These are phyloP conservation scores for Vicugna pacos DNA, from an alignment of 2,113 vertebrate species.

Conservation along the genomic window DNA sequence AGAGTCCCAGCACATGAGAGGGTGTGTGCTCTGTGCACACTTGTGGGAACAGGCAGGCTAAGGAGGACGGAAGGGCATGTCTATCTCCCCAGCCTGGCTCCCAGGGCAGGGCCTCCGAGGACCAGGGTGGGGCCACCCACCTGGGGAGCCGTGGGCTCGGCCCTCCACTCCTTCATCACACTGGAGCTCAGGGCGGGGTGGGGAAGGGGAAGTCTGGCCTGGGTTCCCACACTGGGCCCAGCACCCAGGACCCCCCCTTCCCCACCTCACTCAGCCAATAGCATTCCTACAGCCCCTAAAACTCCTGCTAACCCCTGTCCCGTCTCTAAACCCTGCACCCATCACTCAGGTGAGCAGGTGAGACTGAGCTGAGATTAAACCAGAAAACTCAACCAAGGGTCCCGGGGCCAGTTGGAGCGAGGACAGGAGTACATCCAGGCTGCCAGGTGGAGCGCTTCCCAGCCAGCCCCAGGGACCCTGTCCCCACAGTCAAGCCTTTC, in stretches of 20 bases:
- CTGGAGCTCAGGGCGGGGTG: too few species aligned
- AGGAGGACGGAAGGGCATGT: neutral
- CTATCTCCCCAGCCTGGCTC: neutral
- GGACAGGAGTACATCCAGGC: neutral
- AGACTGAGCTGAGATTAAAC: constrained; percentile 57
- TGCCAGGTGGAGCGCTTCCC: accelerated
- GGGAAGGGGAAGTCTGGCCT: accelerated
- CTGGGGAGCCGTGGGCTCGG: neutral
- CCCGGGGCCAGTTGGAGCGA: neutral
- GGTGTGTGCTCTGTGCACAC: neutral
- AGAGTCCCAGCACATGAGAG: accelerated
- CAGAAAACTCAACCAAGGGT: neutral
- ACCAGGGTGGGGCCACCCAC: too few species aligned
- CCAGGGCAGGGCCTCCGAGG: too few species aligned
- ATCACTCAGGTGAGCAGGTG: neutral
- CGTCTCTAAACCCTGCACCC: neutral
- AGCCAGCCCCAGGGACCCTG: neutral
- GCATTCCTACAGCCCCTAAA: neutral
- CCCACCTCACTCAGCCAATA: neutral
- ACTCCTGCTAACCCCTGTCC: neutral
- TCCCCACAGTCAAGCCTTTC: neutral
- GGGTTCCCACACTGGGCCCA: neutral
- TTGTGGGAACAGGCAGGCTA: neutral
- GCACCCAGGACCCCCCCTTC: neutral
- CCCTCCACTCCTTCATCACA: neutral